These are phyloP conservation scores for Hippolais icterina DNA, from an alignment of 2,113 vertebrate species.

Conservation along the genomic window DNA sequence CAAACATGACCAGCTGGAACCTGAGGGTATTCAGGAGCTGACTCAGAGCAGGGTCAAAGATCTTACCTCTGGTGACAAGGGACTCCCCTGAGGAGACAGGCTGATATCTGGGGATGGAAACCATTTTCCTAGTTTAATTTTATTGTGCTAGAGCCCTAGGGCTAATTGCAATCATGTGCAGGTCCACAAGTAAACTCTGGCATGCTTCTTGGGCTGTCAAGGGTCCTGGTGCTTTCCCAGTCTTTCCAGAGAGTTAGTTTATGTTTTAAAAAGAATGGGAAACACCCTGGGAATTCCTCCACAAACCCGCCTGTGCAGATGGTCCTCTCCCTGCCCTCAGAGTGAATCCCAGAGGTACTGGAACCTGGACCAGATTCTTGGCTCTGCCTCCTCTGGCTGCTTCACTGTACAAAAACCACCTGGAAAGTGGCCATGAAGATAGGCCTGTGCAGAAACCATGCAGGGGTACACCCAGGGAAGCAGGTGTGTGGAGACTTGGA, in stretches of 20 bases:
- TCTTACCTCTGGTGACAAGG: not conserved
- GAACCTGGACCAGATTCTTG: slow-evolving; percentile 31
- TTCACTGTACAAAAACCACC: slow-evolving; percentile 24
- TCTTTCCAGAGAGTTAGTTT: slow-evolving; percentile 10
- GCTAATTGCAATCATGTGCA: not conserved
- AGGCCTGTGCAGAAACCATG: slow-evolving; percentile 7
- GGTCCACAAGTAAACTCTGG: not conserved
- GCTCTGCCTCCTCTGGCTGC: not conserved
- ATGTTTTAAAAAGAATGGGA: slow-evolving; percentile 36
- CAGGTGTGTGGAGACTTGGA: not conserved
- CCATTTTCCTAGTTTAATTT: not conserved
- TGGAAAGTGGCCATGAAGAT: slow-evolving; percentile 52
- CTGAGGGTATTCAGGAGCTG: not conserved
- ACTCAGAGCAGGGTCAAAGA: not conserved
- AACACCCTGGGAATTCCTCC: slow-evolving; percentile 58
- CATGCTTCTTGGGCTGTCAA: not conserved
- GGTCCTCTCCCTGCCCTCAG: slow-evolving; percentile 30
- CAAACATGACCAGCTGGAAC: not conserved
- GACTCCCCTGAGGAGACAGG: not conserved
- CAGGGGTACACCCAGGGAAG: not conserved
- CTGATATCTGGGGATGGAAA: not conserved
- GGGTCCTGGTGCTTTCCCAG: slow-evolving; percentile 9
- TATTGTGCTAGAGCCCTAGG: not conserved
- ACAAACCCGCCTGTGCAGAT: slow-evolving; percentile 49
- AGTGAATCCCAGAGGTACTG: slow-evolving; percentile 44